phyloP scores from a whole-genome alignment of 2,888 invertebrate genomes.

The Agriotes lineatus region DNA sequence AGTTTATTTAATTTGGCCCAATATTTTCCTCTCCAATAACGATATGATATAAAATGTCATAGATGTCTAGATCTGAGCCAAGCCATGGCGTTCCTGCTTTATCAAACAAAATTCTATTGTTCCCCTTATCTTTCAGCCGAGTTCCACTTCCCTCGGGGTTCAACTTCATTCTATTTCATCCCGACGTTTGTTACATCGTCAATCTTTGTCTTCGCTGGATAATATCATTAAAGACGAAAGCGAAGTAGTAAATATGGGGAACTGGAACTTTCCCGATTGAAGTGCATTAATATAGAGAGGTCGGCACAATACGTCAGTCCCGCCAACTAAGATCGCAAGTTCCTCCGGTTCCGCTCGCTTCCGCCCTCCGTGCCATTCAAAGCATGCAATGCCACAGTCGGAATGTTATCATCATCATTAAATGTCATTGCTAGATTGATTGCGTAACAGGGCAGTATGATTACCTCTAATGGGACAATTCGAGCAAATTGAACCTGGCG shows the following conservation, averaged over 20 bases:
- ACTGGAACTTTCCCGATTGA: slow-evolving; percentile 18
- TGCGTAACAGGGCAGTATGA: slow-evolving; percentile 9
- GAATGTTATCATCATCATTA: slow-evolving; percentile 16
- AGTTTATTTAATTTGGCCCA: slow-evolving; percentile 37
- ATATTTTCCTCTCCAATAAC: slow-evolving; percentile 39
- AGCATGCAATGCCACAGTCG: slow-evolving; percentile 5
- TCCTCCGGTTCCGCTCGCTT: slow-evolving; percentile 7
- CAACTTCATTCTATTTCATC: slow-evolving; percentile 46
- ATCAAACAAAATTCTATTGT: slow-evolving; percentile 47
- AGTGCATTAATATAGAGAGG: slow-evolving; percentile 19
- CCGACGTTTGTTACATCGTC: slow-evolving; percentile 36
- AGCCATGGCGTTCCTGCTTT: slow-evolving; percentile 43
- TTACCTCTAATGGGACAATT: background rate
- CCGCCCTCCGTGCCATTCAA: slow-evolving; percentile 2
- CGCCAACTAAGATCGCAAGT: slow-evolving; percentile 10
- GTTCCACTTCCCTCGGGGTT: slow-evolving; percentile 36
- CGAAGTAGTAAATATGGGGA: slow-evolving; percentile 25
- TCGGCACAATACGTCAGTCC: slow-evolving; percentile 8
- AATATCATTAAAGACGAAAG: slow-evolving; percentile 31
- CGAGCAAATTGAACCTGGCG: no score
- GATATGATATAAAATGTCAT: slow-evolving; percentile 43
- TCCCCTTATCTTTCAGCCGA: slow-evolving; percentile 38
- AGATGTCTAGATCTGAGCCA: slow-evolving; percentile 44
- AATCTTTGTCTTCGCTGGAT: slow-evolving; percentile 33
- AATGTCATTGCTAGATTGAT: slow-evolving; percentile 17